Base-by-base conservation (phyloP, 2,113 vertebrate species). In the Centropristis striata region DNA sequence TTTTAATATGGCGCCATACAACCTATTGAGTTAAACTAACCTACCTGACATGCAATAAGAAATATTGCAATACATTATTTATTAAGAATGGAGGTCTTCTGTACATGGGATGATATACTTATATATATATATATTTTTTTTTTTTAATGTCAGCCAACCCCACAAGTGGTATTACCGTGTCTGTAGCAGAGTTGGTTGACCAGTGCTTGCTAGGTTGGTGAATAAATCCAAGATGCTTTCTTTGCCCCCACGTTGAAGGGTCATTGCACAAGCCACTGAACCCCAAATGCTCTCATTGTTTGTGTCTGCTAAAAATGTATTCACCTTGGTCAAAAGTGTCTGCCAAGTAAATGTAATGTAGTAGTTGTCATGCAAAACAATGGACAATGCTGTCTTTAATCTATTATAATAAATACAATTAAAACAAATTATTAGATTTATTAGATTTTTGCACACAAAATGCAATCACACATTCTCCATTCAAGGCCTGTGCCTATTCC, bases 261-360 rank as follows among this genome's bases (percentile, higher is more conserved):
- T 5, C 20, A 15, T 10, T 66, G 20, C 5, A 2, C 14, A 49
- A 58, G 15, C 46, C 12, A 37, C 20, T 44, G 5, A 75, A 36
- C 6, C 9, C 14, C 20, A 55, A 39, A 49, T 8, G 3, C 27
- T 73, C 28, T 50, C 13, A 36, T 13, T 13, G 27, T 10, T 27
- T 41, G 15, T 78, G 28, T 63, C 15, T 50, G 16, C 13, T 11
- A 11, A 36, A 75, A 53, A 65, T 49, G 9, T n/a, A 4, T 2
- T 65, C 25, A 42, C 50, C 63, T 51, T 28, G 39, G 4, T 49
- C n/a, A 32, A 67, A 67, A 37, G 20, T 46, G 13, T 68, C 46
- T 69, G n/a, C 36, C 51, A 80, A 57, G 47, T 55, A 8, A 64
- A 63, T 70, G 12, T 9, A 58, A n/a, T n/a, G n/a, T n/a, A n/a